These are phyloP conservation scores for Parasteatoda lunata DNA, from an alignment of 2,888 invertebrate genomes.

Conservation along the genomic window DNA sequence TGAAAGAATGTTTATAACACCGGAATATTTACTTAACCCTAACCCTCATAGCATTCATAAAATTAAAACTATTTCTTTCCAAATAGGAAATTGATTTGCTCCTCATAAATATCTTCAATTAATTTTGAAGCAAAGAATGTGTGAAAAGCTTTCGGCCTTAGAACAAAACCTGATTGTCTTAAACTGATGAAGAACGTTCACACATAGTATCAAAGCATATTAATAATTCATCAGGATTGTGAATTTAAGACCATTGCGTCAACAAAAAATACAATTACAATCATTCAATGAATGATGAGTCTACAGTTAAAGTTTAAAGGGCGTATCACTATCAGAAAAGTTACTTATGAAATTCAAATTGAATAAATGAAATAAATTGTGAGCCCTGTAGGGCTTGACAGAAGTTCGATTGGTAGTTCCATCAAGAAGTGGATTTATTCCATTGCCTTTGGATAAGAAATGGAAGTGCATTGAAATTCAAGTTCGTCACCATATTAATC, in stretches of 20 bases:
- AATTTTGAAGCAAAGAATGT: too few species aligned
- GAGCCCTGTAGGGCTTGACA: constrained; percentile 16
- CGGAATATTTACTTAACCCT: too few species aligned
- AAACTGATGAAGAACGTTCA: too few species aligned
- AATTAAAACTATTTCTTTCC: too few species aligned
- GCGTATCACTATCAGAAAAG: constrained; percentile 19
- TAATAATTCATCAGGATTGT: background rate
- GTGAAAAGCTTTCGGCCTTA: too few species aligned
- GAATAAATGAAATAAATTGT: constrained; percentile 30
- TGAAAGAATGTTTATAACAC: too few species aligned
- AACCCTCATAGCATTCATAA: too few species aligned
- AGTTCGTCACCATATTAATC: constrained; percentile 19
- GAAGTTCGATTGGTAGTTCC: constrained; percentile 44
- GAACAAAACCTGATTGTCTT: too few species aligned
- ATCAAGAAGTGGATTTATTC: constrained; percentile 56
- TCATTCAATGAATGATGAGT: constrained; percentile 18
- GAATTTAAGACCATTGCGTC: background rate
- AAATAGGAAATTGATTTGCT: too few species aligned
- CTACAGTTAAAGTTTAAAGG: constrained; percentile 11
- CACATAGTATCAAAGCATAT: too few species aligned
- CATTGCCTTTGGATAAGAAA: constrained; percentile 29
- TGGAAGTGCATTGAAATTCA: constrained; percentile 38
- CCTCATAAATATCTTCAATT: too few species aligned
- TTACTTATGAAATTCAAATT: constrained; percentile 29
- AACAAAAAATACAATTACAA: background rate